These are phyloP conservation scores for Butorides virescens DNA, from an alignment of 2,113 vertebrate genomes.

Conservation along the genomic window DNA sequence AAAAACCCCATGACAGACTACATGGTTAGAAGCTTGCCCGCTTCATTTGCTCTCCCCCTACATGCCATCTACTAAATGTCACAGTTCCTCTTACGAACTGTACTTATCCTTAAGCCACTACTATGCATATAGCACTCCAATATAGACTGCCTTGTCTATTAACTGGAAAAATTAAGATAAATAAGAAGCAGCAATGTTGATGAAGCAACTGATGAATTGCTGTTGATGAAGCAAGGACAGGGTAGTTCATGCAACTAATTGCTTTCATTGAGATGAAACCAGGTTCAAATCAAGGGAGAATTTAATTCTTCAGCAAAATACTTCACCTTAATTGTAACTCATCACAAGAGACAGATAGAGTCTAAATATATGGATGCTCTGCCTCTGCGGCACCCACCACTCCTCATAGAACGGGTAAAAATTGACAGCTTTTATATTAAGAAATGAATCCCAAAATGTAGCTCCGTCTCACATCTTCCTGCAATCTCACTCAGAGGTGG, in stretches of 20 bases:
- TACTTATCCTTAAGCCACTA: background rate
- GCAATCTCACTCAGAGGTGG: background rate
- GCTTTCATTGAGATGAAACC: constrained; percentile 7
- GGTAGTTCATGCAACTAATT: background rate
- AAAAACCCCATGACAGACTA: background rate
- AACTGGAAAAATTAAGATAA: background rate
- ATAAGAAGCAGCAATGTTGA: background rate
- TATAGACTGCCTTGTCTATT: background rate
- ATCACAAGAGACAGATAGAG: background rate
- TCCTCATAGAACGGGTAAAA: background rate
- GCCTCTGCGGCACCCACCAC: background rate
- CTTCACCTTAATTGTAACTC: constrained; percentile 7
- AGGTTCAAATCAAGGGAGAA: constrained; percentile 19
- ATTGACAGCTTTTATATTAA: constrained; percentile 27
- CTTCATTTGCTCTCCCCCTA: background rate
- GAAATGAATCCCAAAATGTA: background rate
- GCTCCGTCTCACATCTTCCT: background rate
- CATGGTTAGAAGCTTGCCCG: background rate
- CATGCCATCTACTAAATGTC: background rate
- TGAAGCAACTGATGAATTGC: background rate
- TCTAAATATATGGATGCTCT: constrained; percentile 28
- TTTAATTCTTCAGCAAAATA: constrained; percentile 6
- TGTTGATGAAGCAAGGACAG: background rate
- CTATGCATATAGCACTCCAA: background rate
- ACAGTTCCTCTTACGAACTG: background rate